These are phyloP conservation scores for Eudasyphora cyanicolor DNA, from an alignment of 2,888 invertebrate species.

Conservation along the genomic window DNA sequence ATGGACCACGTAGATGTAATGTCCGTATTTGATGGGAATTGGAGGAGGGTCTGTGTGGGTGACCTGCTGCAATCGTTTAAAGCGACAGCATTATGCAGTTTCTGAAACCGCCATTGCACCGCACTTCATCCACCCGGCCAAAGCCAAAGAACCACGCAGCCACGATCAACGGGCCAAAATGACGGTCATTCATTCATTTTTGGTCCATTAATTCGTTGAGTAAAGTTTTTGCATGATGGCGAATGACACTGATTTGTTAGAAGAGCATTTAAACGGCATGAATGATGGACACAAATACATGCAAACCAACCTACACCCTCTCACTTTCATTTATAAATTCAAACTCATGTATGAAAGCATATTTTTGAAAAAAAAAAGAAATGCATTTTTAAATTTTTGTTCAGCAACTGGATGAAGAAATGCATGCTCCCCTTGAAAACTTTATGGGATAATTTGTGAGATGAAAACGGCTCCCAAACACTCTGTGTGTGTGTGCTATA, in stretches of 20 bases:
- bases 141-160: constrained; percentile 42
- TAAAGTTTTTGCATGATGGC: constrained; percentile 63
- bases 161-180: constrained; percentile 43
- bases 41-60: neutral
- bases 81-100: constrained; percentile 36
- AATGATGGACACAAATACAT: constrained; percentile 2
- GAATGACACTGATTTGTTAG: constrained; percentile 65
- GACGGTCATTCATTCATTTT: constrained; percentile 66
- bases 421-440: neutral
- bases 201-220: constrained; percentile 67
- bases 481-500: neutral
- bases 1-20: neutral
- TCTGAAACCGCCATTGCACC: neutral
- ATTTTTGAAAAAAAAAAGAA: neutral
- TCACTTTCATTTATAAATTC: neutral
- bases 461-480: constrained; percentile 17
- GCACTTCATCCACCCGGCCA: constrained; percentile 41
- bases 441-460: constrained; percentile 46
- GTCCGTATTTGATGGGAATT: neutral
- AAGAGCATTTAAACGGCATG: constrained; percentile 18
- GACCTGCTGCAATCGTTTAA: constrained; percentile 35
- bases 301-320: constrained; percentile 10
- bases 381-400: neutral
- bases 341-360: neutral
- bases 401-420: neutral